Evolutionary conservation across 2,888 invertebrate species (phyloP).

Genomic region (Aspidiotus destructor): DNA sequence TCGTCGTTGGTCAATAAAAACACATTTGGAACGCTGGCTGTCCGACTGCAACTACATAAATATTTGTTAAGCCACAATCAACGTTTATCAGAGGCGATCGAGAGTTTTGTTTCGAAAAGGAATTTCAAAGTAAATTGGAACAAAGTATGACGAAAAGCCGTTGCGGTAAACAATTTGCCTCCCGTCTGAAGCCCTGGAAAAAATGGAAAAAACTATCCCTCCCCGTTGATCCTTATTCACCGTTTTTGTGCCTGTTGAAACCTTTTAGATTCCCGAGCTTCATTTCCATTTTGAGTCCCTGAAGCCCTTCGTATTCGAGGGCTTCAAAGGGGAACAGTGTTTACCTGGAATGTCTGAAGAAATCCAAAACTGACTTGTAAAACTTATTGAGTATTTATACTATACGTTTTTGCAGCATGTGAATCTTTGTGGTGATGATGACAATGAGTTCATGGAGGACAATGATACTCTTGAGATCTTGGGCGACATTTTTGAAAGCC

Average conservation of each 20-base stretch:
- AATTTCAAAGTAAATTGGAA: conserved; percentile 49
- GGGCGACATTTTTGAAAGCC: conserved; percentile 87
- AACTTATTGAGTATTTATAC: not conserved
- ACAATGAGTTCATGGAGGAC: conserved; percentile 57
- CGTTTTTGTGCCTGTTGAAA: no score
- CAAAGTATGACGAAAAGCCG: conserved; percentile 53
- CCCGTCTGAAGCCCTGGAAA: no score
- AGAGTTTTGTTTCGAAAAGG: conserved; percentile 56
- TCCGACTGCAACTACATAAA: conserved; percentile 71
- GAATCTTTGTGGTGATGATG: conserved; percentile 55
- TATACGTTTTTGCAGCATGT: conserved; percentile 41
- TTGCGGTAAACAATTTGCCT: not conserved
- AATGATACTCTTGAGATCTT: conserved; percentile 85
- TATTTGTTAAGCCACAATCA: conserved; percentile 48
- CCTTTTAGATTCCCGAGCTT: no score
- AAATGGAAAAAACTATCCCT: no score
- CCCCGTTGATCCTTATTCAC: no score
- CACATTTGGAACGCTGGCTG: conserved; percentile 82
- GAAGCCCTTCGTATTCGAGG: no score
- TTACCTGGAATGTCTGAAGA: no score
- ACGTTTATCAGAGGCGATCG: conserved; percentile 48
- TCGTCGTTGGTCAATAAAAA: conserved; percentile 94
- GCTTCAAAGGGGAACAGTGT: no score
- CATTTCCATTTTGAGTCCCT: no score
- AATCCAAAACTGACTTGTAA: not conserved